phyloP scores from a whole-genome alignment of 2,113 vertebrate species.

The Dunckerocampus dactyliophorus region DNA sequence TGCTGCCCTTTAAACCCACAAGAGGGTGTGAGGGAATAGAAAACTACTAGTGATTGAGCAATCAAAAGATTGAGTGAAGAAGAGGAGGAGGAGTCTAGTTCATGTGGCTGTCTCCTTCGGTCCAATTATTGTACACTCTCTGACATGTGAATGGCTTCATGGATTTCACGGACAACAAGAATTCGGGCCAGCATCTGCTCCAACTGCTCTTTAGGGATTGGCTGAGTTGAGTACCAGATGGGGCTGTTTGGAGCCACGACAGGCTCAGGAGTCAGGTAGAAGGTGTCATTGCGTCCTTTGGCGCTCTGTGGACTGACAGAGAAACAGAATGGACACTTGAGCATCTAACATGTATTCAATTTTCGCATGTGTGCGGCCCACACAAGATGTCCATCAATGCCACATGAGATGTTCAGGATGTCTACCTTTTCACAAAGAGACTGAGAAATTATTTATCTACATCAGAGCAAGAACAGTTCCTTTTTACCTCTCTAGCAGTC shows the following conservation, averaged over 20 bases:
- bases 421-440: too few species aligned
- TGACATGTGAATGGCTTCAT: constrained; percentile 87
- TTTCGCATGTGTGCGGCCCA: too few species aligned
- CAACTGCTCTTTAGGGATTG: constrained; percentile 94
- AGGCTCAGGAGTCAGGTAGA: constrained; percentile 97
- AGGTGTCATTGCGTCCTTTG: constrained; percentile 98
- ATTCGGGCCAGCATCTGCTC: constrained; percentile 98
- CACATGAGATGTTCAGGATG: too few species aligned
- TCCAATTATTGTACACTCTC: constrained; percentile 82
- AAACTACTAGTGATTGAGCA: constrained; percentile 40
- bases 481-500: too few species aligned
- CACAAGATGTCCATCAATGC: too few species aligned
- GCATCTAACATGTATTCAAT: too few species aligned
- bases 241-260: constrained; percentile 99
- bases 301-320: constrained; percentile 91
- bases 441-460: too few species aligned
- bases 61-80: constrained; percentile 48
- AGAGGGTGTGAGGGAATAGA: constrained; percentile 39
- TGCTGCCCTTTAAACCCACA: constrained; percentile 40
- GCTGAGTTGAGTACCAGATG: constrained; percentile 98
- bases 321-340: constrained; percentile 10
- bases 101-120: constrained; percentile 34
- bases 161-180: constrained; percentile 95
- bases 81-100: constrained; percentile 32
- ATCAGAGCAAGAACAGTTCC: too few species aligned